Conservation (phyloP, 1,140 invertebrate species). For the Saccostrea glomerata region DNA sequence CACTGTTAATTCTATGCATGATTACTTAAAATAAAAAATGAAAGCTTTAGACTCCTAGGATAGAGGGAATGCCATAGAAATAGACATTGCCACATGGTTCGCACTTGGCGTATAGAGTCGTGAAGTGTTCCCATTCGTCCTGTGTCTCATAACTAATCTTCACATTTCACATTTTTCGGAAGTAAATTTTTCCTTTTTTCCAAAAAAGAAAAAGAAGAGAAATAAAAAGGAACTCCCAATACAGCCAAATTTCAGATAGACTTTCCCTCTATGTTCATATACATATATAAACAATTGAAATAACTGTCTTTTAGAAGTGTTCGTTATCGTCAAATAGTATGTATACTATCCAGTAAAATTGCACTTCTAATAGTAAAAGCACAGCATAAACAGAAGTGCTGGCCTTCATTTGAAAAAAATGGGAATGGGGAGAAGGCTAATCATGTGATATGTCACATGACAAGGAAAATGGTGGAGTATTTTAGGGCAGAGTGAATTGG, state of each 20-base stretch:
- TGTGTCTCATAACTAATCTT: constrained; percentile 34
- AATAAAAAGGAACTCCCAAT: not conserved
- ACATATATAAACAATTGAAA: not conserved
- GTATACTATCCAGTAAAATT: not conserved
- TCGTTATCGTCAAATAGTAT: not conserved
- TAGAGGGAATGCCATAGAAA: constrained; percentile 40
- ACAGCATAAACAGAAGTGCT: not conserved
- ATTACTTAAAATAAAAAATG: not conserved
- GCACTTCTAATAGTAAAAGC: constrained; percentile 8
- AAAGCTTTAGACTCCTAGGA: not conserved
- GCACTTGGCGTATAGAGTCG: constrained; percentile 10
- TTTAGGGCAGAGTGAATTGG: constrained; percentile 10
- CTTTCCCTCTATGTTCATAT: not conserved
- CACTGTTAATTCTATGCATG: constrained; percentile 31
- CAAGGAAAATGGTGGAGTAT: not conserved
- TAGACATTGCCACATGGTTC: constrained; percentile 42
- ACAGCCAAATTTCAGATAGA: not conserved
- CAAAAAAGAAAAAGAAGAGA: not conserved
- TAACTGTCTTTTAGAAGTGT: constrained; percentile 21
- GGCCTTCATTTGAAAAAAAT: not conserved
- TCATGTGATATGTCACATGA: not conserved
- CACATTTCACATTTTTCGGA: constrained; percentile 21
- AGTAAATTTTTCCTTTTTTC: not conserved
- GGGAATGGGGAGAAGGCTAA: not conserved
- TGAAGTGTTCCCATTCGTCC: constrained; percentile 12